Base-by-base conservation (phyloP, 1,140 invertebrate genomes). In the Lysiphlebus fabarum region DNA sequence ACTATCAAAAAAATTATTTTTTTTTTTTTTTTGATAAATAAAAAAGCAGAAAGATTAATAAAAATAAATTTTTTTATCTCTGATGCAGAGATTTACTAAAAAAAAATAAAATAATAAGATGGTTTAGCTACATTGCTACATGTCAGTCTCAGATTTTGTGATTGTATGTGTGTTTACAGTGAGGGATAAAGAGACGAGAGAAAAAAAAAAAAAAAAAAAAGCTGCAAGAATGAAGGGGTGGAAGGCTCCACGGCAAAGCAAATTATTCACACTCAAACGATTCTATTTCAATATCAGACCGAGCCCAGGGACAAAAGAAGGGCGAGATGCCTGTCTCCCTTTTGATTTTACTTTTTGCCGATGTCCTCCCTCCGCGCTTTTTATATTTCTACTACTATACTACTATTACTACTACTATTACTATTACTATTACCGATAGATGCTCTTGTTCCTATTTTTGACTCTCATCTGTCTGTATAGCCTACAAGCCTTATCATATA, bases 261-360 rank as follows among this genome's bases (percentile, higher is more conserved):
- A 80, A 82, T 82, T 82, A 81, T 77, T 82, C 74, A 81, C 79
- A 78, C 78, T 81, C 74, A 78, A 81, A 79, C 78, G 79, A 81
- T 75, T 81, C 79, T 77, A 81, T 81, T 81, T 81, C 79, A 80
- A 79, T 80, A 80, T 79, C 78, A 73, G 77, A 65, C 75, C 73
- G 70, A 73, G 68, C 63, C 74, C 68, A 77, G 76, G 77, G 76
- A 80, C 79, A 80, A 81, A 81, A 81, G 77, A 79, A 78, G 73
- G 77, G 77, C 72, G 77, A 77, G 77, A 77, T 77, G 74, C 70
- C 76, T 77, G 76, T 76, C 75, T 78, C 77, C 74, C 76, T 79
- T 74, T 69, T 70, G 71, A 75, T 64, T 74, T 78, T 63, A 69
- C 79, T 80, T 83, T 85, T 61, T 68, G 74, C 69, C 77, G 73